Conservation (phyloP, 2,113 vertebrate species). For the Terrapene triunguis region DNA sequence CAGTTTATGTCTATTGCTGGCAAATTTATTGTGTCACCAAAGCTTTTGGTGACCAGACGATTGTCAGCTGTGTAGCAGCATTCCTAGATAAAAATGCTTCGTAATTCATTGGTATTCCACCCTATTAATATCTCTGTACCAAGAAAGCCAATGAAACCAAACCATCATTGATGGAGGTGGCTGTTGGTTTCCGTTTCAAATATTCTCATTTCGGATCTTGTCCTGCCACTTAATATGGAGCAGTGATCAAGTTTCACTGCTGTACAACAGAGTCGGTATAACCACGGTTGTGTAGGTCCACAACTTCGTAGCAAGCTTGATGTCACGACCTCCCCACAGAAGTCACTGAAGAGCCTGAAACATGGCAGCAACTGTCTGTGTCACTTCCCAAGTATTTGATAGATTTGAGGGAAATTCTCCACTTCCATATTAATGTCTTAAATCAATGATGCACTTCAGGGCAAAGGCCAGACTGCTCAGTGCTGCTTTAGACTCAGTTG, state of each 20-base stretch:
- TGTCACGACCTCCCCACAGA: background rate
- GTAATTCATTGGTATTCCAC: background rate
- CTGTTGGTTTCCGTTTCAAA: background rate
- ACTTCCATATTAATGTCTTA: background rate
- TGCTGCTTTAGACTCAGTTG: background rate
- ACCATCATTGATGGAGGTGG: background rate
- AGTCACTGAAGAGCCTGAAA: no score
- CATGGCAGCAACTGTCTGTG: background rate
- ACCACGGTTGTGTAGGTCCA: no score
- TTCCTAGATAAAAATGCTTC: background rate
- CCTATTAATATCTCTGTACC: background rate
- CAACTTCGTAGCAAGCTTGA: no score
- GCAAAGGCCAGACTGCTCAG: background rate
- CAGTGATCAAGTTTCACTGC: background rate
- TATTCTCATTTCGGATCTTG: background rate
- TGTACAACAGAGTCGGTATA: no score
- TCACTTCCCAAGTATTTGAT: background rate
- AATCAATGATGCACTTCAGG: background rate
- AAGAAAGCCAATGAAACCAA: background rate
- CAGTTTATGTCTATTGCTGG: no score
- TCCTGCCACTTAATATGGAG: background rate
- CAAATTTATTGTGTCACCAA: no score
- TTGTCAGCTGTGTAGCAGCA: background rate
- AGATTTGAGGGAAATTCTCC: background rate
- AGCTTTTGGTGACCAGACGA: background rate